These are phyloP conservation scores for Mactra quadrangularis DNA, from an alignment of 1,140 invertebrate genomes.

Conservation along the genomic window DNA sequence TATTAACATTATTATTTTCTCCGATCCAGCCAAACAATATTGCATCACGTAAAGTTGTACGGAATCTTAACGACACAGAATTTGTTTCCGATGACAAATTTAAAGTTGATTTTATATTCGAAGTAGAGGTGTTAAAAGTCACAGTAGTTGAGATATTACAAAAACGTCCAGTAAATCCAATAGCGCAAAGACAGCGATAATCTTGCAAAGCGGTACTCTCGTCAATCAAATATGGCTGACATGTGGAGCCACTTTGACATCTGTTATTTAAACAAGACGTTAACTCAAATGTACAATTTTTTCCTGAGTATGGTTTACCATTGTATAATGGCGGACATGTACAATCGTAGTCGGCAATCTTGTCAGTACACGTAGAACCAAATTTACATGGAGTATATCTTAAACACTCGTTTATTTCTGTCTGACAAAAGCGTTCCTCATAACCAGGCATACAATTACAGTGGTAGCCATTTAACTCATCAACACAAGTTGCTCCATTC, in stretches of 20 bases:
- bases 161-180: slow-evolving; percentile 94
- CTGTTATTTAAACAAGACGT: slow-evolving; percentile 87
- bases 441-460: slow-evolving; percentile 86
- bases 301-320: slow-evolving; percentile 89
- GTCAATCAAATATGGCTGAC: slow-evolving; percentile 88
- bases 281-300: slow-evolving; percentile 92
- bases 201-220: slow-evolving; percentile 85
- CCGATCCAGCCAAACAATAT: slow-evolving; percentile 86
- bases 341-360: slow-evolving; percentile 75
- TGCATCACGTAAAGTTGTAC: slow-evolving; percentile 93
- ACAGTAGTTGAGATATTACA: slow-evolving; percentile 95
- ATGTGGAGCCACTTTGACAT: slow-evolving; percentile 74
- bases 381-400: slow-evolving; percentile 88
- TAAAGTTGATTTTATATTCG: slow-evolving; percentile 15
- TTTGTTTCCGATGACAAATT: background rate
- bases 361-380: slow-evolving; percentile 85
- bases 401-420: slow-evolving; percentile 72
- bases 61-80: slow-evolving; percentile 91
- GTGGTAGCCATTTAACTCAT: slow-evolving; percentile 83
- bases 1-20: slow-evolving; percentile 85
- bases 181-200: slow-evolving; percentile 88
- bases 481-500: slow-evolving; percentile 93
- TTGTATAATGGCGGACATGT: slow-evolving; percentile 79
- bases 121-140: slow-evolving; percentile 88
- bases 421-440: slow-evolving; percentile 67